phyloP scores from a whole-genome alignment of 2,797 vertebrate genomes.

The Apogon hyalosoma region DNA sequence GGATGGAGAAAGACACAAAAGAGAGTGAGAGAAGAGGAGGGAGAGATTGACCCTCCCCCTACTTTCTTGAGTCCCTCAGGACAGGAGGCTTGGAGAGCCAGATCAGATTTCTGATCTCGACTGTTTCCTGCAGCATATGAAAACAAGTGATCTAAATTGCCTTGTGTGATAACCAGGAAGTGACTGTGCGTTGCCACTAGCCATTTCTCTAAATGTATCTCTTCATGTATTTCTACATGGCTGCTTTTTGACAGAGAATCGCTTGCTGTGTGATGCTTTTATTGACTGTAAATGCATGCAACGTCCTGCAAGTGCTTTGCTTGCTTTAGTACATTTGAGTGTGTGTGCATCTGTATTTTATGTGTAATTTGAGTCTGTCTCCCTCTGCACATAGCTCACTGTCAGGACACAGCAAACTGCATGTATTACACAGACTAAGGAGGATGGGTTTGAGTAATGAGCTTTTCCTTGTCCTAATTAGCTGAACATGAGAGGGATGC shows the following conservation, averaged over 20 bases:
- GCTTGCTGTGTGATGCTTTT: slow-evolving; percentile 35
- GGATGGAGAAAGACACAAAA: slow-evolving; percentile 58
- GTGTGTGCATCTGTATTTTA: slow-evolving; percentile 59
- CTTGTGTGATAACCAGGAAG: slow-evolving; percentile 79
- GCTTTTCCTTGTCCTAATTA: slow-evolving; percentile 88
- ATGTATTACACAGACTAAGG: slow-evolving; percentile 84
- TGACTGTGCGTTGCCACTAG: slow-evolving; percentile 58
- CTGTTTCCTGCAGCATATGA: slow-evolving; percentile 81
- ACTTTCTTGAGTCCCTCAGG: slow-evolving; percentile 80
- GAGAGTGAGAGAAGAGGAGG: slow-evolving; percentile 36
- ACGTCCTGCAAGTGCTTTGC: slow-evolving; percentile 31
- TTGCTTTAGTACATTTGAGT: slow-evolving; percentile 51
- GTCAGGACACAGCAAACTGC: slow-evolving; percentile 82
- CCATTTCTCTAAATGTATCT: slow-evolving; percentile 56
- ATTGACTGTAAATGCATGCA: slow-evolving; percentile 60
- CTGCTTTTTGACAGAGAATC: slow-evolving; percentile 33
- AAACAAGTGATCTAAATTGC: slow-evolving; percentile 82
- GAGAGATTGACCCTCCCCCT: slow-evolving; percentile 66
- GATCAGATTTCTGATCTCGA: slow-evolving; percentile 83
- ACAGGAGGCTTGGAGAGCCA: slow-evolving; percentile 77
- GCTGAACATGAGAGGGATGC: slow-evolving; percentile 80
- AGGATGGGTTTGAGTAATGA: slow-evolving; percentile 88
- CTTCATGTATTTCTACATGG: slow-evolving; percentile 34
- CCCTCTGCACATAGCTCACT: slow-evolving; percentile 79
- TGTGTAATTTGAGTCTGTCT: slow-evolving; percentile 71